Evolutionary conservation across 2,113 vertebrate species (phyloP), one percentile per base, ranked within the genome.

Genomic region (Phylloscopus trochilus): DNA sequence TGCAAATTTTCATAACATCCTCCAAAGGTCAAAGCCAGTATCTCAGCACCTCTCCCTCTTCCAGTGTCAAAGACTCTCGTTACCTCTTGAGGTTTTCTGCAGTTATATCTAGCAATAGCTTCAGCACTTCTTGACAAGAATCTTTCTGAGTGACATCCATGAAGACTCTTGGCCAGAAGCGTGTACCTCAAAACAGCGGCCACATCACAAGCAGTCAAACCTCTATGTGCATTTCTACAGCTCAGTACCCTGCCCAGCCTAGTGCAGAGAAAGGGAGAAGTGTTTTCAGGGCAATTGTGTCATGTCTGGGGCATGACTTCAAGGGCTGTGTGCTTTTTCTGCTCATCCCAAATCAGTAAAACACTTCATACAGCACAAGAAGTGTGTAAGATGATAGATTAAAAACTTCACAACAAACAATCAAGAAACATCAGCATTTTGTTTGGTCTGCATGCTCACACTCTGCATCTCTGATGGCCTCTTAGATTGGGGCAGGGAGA

Each of bases 311-410:
- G n/a, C 41, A 41, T 0, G 3, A 47, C 30, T 87, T 72, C n/a
- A 67, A 26, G 16, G 73, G 16, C 1, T n/a, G 28, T 0, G 0
- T 1, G 2, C 4, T 70, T 67, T 60, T 69, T 30, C 46, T 83
- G 21, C 41, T 84, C 21, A 78, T 37, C 11, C 3, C 69, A 22
- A 51, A 31, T 47, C 69, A 84, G 17, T 39, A 37, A 60, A 87
- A 76, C 10, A 26, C 11, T 69, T 53, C 10, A 55, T 30, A 27
- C 3, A 24, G 30, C 0, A 2, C 44, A 46, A 46, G 12, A 74
- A 63, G 7, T 5, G 13, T 64, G 16, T 30, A 55, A 91, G 1
- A 28, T 15, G 22, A 84, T 4, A 75, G 27, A 70, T 1, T 9
- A 35, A 52, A 75, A n/a, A n/a, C 19, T 72, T 77, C 13, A 16